phyloP scores from a whole-genome alignment of 2,113 vertebrate genomes.

The Oryzias woworae region DNA sequence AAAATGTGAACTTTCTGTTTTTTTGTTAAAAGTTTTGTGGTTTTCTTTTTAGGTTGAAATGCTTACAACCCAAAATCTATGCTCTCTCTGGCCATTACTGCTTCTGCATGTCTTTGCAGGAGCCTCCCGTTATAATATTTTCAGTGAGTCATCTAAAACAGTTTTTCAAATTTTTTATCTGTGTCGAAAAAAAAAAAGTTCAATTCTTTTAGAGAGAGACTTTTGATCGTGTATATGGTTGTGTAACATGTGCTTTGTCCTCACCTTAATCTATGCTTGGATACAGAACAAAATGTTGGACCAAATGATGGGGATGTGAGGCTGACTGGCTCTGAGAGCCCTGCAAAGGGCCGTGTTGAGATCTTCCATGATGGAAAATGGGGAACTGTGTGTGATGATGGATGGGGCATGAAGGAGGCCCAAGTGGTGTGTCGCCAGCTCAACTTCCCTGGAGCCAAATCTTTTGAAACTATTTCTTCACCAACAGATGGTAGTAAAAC shows the following conservation, averaged over 20 bases:
- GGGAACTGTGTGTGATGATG: conserved; percentile 83
- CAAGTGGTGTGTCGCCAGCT: conserved; percentile 80
- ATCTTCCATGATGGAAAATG: conserved; percentile 77
- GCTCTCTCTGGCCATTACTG: conserved; percentile 44
- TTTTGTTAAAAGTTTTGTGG: neutral
- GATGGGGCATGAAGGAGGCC: conserved; percentile 75
- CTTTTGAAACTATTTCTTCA: conserved; percentile 12
- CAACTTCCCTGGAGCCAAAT: conserved; percentile 65
- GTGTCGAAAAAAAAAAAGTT: no score
- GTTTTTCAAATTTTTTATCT: neutral
- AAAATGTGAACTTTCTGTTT: neutral
- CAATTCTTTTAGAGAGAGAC: no score
- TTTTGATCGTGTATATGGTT: neutral
- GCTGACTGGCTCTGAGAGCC: conserved; percentile 40
- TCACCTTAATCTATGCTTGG: neutral
- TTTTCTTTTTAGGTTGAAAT: conserved; percentile 27
- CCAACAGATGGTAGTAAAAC: conserved; percentile 50
- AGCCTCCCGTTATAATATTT: neutral
- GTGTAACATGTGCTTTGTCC: neutral
- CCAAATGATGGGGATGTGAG: conserved; percentile 52
- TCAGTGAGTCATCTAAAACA: conserved; percentile 49
- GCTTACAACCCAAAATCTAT: neutral
- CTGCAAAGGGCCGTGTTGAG: conserved; percentile 78
- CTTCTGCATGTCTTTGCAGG: conserved; percentile 34
- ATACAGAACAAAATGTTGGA: neutral